Percentiles rank a stretch among this genome's conserved stretches.
These are phyloP conservation scores for Callaeas wilsoni DNA, from an alignment of 2,113 vertebrate genomes.

Conservation along the genomic window DNA sequence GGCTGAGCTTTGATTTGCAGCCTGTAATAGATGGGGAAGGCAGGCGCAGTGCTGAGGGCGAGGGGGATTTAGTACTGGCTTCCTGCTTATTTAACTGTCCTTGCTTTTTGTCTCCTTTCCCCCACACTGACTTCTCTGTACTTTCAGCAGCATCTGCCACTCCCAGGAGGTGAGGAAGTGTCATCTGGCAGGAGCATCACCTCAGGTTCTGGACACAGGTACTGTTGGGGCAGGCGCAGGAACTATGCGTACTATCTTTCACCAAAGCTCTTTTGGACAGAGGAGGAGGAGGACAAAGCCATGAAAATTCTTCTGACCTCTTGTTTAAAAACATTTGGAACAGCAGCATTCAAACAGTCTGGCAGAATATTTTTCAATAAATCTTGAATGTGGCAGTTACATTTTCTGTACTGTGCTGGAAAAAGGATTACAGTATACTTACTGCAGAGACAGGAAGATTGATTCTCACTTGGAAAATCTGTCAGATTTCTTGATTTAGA, in stretches of 20 bases:
- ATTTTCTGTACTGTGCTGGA: slow-evolving; percentile 57
- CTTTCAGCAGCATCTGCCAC: neutral
- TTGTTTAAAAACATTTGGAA: slow-evolving; percentile 15
- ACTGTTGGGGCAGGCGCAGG: neutral
- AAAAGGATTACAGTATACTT: slow-evolving; percentile 74
- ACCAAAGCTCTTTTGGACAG: neutral
- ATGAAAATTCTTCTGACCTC: neutral
- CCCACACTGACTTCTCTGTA: neutral
- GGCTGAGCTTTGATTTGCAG: neutral
- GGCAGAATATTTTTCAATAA: slow-evolving; percentile 70
- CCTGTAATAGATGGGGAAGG: neutral
- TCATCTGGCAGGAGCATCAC: neutral
- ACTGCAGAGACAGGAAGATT: slow-evolving; percentile 73
- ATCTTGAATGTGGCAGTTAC: slow-evolving; percentile 63
- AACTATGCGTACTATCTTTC: neutral
- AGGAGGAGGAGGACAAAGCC: neutral
- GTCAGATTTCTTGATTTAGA: slow-evolving; percentile 76
- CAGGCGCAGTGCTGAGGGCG: neutral
- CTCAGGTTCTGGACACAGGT: neutral
- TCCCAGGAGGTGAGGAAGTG: neutral
- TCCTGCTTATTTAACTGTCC: neutral
- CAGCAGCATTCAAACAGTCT: neutral
- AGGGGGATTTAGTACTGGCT: neutral
- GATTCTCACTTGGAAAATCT: slow-evolving; percentile 70
- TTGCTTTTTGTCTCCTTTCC: neutral